Percentiles rank a stretch among this genome's conserved stretches.
Conservation (phyloP, 2,113 vertebrate genomes). For the Galeopterus variegatus region DNA sequence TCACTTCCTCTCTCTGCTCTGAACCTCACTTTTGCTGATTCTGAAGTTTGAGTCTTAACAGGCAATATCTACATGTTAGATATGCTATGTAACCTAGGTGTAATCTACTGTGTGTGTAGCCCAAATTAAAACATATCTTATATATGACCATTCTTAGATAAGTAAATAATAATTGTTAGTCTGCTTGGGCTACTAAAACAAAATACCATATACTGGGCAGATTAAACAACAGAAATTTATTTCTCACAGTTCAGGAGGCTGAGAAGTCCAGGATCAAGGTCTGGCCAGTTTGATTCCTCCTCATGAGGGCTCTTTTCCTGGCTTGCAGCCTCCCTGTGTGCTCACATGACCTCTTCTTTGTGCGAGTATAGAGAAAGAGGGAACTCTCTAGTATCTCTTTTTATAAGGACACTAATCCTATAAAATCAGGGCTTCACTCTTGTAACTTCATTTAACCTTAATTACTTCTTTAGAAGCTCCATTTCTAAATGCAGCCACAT, state of each 20-base stretch:
- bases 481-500: neutral
- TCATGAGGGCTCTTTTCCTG: neutral
- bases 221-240: neutral
- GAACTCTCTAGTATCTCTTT: neutral
- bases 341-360: neutral
- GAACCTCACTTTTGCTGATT: neutral
- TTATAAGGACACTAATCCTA: neutral
- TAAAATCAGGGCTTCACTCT: neutral
- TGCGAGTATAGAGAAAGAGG: no score
- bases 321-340: neutral
- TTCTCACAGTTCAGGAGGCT: neutral
- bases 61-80: neutral
- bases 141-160: neutral
- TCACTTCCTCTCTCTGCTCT: neutral
- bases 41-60: neutral
- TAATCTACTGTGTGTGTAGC: neutral
- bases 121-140: neutral
- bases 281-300: fast-evolving
- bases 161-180: neutral
- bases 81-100: neutral
- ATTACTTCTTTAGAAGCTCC: neutral
- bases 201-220: neutral
- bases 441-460: neutral
- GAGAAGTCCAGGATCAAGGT: neutral
- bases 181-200: neutral